These are phyloP conservation scores for Oncorhynchus gorbuscha DNA, from an alignment of 2,113 vertebrate genomes.

Conservation along the genomic window DNA sequence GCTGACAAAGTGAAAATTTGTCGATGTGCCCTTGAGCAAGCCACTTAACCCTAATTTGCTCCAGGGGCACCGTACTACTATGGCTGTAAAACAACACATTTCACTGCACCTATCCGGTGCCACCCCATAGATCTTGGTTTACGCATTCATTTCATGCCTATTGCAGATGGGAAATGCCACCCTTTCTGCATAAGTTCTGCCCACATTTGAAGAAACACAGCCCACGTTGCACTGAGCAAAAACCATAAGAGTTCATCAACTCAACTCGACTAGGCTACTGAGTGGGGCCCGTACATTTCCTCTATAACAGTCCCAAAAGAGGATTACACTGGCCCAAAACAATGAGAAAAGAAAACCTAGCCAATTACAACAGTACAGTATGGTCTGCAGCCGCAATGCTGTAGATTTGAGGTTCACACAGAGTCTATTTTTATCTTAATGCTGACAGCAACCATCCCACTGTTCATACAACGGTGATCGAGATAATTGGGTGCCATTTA, in stretches of 20 bases:
- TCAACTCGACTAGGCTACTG: background rate
- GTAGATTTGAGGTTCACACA: slow-evolving; percentile 19
- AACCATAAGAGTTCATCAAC: background rate
- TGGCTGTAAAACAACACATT: too few species aligned
- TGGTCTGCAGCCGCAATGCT: background rate
- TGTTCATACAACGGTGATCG: slow-evolving; percentile 61
- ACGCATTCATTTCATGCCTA: background rate
- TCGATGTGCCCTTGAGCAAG: too few species aligned
- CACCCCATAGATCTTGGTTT: background rate
- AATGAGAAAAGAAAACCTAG: background rate
- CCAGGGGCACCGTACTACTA: too few species aligned
- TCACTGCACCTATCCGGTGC: too few species aligned
- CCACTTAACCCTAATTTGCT: too few species aligned
- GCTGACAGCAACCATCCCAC: slow-evolving; percentile 52
- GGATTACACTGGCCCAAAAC: slow-evolving; percentile 1
- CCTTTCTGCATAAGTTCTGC: background rate
- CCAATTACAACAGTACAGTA: background rate
- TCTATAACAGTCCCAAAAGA: background rate
- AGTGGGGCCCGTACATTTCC: background rate
- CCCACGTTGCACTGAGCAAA: background rate
- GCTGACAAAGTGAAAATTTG: too few species aligned
- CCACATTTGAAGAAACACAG: background rate
- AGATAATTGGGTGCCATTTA: slow-evolving; percentile 63
- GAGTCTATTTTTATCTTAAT: slow-evolving; percentile 54
- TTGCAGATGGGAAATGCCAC: background rate